Percentiles rank a stretch among this genome's conserved stretches.
These are phyloP conservation scores for Scortum barcoo DNA, from an alignment of 2,113 vertebrate genomes.

Conservation along the genomic window DNA sequence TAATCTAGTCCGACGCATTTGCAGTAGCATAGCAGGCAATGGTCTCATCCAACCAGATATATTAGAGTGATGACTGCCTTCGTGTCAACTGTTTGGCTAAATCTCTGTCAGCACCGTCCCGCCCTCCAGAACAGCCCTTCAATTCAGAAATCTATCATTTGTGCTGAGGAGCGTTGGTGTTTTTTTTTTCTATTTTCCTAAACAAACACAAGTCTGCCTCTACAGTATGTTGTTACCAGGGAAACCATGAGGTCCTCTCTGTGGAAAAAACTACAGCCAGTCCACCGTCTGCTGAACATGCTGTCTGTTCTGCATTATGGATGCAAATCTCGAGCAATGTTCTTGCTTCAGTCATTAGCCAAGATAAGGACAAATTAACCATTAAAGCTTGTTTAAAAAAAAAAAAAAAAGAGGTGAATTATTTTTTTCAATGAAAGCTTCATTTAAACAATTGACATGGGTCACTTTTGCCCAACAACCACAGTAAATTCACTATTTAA, in stretches of 20 bases:
- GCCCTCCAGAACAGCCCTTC: not conserved
- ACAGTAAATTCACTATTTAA: not conserved
- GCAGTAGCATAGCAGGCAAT: not conserved
- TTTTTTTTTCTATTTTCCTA: not conserved
- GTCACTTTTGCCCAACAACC: not conserved
- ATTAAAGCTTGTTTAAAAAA: not conserved
- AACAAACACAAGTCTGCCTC: constrained; percentile 24
- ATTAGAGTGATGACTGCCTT: not conserved
- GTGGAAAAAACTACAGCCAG: constrained; percentile 17
- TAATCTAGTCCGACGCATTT: no score
- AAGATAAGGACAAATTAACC: not conserved
- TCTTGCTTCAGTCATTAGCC: not conserved
- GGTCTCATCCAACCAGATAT: not conserved
- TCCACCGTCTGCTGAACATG: not conserved
- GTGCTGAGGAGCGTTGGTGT: not conserved
- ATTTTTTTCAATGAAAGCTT: no score
- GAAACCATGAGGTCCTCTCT: constrained; percentile 30
- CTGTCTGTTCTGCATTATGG: not conserved
- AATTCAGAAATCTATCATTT: not conserved
- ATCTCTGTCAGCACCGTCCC: not conserved
- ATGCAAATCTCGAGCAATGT: not conserved
- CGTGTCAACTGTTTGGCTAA: not conserved
- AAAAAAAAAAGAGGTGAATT: not conserved
- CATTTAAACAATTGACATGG: not conserved
- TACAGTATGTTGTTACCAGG: constrained; percentile 40